phyloP scores from a whole-genome alignment of 1,140 invertebrate species.

The Leptopilina boulardi region DNA sequence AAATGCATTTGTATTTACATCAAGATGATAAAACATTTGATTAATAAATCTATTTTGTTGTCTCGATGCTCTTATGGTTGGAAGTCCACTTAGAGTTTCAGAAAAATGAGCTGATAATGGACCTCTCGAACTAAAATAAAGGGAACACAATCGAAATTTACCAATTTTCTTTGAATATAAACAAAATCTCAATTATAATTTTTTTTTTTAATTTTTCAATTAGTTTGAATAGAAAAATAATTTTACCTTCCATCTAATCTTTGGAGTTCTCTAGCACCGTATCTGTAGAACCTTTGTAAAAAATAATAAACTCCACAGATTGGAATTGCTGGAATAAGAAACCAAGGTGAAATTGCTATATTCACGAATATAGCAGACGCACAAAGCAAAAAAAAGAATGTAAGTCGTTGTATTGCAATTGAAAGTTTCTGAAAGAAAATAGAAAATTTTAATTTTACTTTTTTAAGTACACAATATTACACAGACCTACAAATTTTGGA shows the following conservation, averaged over 20 bases:
- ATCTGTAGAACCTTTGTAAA: slow-evolving; percentile 84
- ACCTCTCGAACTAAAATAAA: slow-evolving; percentile 78
- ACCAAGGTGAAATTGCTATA: slow-evolving; percentile 83
- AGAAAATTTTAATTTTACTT: background rate
- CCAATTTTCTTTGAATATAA: slow-evolving; percentile 23
- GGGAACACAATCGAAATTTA: slow-evolving; percentile 26
- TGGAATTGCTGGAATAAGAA: slow-evolving; percentile 81
- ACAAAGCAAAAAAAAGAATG: slow-evolving; percentile 84
- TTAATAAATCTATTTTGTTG: slow-evolving; percentile 81
- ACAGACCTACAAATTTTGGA: slow-evolving; percentile 1
- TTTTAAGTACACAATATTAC: background rate
- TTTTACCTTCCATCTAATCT: slow-evolving; percentile 62
- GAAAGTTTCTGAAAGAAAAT: slow-evolving; percentile 85
- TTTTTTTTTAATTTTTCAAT: slow-evolving; percentile 23
- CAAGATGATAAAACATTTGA: slow-evolving; percentile 81
- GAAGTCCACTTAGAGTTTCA: slow-evolving; percentile 82
- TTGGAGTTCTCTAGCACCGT: slow-evolving; percentile 80
- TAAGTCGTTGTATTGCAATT: slow-evolving; percentile 83
- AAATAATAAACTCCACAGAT: slow-evolving; percentile 81
- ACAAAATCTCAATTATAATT: no score
- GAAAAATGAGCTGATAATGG: slow-evolving; percentile 84
- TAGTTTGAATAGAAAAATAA: no score
- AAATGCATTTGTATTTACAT: slow-evolving; percentile 85
- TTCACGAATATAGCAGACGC: slow-evolving; percentile 85
- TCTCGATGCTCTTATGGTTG: slow-evolving; percentile 83